Conservation (phyloP, 2,888 invertebrate species). For the Melipona beecheii region DNA sequence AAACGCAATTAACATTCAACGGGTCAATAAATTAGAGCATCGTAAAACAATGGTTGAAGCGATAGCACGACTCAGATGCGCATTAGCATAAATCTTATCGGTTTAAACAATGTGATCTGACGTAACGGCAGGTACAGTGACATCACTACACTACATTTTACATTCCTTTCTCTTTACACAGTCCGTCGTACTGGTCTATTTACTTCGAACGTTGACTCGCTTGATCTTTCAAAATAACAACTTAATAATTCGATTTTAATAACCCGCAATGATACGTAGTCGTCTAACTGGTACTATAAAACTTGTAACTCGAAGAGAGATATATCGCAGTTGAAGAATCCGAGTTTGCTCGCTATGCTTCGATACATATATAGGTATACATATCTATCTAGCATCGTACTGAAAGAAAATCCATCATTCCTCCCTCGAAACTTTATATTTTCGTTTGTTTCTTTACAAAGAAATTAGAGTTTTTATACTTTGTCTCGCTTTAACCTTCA, state of each 20-base stretch:
- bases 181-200: background rate
- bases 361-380: too few relatives aligned
- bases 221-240: background rate
- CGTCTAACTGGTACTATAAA: background rate
- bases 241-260: background rate
- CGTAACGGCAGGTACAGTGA: constrained; percentile 13
- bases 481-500: background rate
- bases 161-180: constrained; percentile 2
- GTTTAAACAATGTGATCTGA: constrained; percentile 19
- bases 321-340: background rate
- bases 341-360: background rate
- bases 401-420: too few relatives aligned
- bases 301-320: background rate
- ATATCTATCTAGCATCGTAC: background rate
- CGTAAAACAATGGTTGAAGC: background rate
- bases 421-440: background rate
- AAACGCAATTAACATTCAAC: constrained; percentile 1
- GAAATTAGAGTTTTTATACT: background rate
- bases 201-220: background rate
- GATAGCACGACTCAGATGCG: background rate
- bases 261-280: background rate
- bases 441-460: background rate
- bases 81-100: constrained; percentile 12
- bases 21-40: background rate
- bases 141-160: constrained; percentile 2